phyloP scores from a whole-genome alignment of 1,140 invertebrate species.

The Lepidotrigona ventralis region DNA sequence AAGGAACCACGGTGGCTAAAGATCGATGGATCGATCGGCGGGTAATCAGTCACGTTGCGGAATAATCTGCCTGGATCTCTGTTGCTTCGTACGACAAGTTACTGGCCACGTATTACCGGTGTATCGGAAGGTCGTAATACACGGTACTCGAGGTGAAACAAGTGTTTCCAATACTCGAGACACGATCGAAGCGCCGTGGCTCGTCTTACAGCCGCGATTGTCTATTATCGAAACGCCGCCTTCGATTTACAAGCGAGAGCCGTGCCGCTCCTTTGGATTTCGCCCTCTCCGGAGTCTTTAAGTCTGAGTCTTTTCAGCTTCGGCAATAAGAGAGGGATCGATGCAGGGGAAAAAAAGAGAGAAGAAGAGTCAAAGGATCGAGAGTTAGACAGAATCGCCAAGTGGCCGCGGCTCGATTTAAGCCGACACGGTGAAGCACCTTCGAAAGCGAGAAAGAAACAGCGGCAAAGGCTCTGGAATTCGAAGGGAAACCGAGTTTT shows the following conservation, averaged over 20 bases:
- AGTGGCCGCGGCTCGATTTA: conserved; percentile 46
- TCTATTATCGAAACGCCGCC: conserved; percentile 19
- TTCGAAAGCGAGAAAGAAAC: neutral
- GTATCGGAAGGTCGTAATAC: conserved; percentile 8
- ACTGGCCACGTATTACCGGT: conserved; percentile 22
- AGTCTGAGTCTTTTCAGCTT: conserved; percentile 17
- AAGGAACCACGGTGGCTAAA: conserved; percentile 3
- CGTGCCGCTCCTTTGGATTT: neutral
- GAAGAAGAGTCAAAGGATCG: neutral
- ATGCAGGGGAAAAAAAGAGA: neutral
- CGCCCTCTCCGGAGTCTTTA: neutral
- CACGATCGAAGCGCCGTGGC: conserved; percentile 7
- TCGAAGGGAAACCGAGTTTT: neutral
- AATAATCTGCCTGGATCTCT: conserved; percentile 20
- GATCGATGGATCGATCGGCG: neutral
- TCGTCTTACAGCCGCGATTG: conserved; percentile 12
- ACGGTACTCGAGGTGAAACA: conserved; percentile 21
- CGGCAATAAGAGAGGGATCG: neutral
- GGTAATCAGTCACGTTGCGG: conserved; percentile 31
- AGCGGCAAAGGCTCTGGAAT: neutral
- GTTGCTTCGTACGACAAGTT: conserved; percentile 24
- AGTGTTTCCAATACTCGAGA: conserved; percentile 28
- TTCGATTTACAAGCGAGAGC: conserved; percentile 36
- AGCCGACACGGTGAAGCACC: conserved; percentile 20
- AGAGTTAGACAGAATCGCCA: neutral